Conservation (phyloP, 2,113 vertebrate species). For the Quiscalus mexicanus region DNA sequence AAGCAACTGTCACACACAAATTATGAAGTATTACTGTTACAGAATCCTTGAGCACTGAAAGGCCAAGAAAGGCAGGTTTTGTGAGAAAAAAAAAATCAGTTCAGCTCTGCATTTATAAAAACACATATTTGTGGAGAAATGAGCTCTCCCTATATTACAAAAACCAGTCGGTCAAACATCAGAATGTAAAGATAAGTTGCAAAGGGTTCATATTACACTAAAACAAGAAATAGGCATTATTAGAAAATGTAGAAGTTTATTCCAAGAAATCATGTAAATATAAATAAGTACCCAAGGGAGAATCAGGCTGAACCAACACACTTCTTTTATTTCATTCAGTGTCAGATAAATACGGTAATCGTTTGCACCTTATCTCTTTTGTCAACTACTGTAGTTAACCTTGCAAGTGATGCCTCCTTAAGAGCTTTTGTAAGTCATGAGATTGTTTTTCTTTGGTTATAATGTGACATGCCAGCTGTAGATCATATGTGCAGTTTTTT, state of each 20-base stretch:
- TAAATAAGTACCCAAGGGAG: neutral
- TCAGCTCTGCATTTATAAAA: neutral
- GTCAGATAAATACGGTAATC: neutral
- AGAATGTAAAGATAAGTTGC: neutral
- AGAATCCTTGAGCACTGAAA: neutral
- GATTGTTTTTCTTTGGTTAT: neutral
- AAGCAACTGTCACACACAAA: neutral
- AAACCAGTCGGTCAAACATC: neutral
- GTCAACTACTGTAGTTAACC: neutral
- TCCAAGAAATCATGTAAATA: neutral
- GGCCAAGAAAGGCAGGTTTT: neutral
- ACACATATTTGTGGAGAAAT: neutral
- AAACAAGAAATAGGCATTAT: neutral
- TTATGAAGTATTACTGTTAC: neutral
- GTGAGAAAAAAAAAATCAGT: neutral
- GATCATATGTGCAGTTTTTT: slow-evolving; percentile 2
- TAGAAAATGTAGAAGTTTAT: neutral
- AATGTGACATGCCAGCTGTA: slow-evolving; percentile 9
- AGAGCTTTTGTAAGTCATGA: neutral
- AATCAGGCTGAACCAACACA: neutral
- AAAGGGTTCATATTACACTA: neutral
- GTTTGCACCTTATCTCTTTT: neutral
- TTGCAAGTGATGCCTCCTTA: neutral
- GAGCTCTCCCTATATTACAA: neutral
- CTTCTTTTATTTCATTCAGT: neutral